Conservation (phyloP, 1,140 invertebrate genomes). For the Macrobrachium rosenbergii region DNA sequence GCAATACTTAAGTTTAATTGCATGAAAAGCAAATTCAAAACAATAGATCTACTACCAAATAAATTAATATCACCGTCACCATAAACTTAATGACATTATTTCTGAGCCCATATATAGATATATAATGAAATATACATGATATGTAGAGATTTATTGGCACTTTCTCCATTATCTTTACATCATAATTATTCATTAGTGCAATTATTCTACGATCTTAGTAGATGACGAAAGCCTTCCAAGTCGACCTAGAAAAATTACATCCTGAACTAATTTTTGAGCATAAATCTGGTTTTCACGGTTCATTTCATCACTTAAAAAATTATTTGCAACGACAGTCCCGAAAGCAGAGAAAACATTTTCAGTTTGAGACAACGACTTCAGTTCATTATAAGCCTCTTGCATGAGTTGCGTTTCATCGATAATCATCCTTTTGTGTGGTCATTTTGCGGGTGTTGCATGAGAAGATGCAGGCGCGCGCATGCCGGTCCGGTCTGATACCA, state of each 20-base stretch:
- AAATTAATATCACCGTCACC: conserved; percentile 1
- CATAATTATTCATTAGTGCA: too few species aligned
- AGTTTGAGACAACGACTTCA: background rate
- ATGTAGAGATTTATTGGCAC: conserved; percentile 8
- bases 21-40: background rate
- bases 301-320: conserved; percentile 9
- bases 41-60: background rate
- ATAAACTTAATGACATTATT: background rate
- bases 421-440: conserved; percentile 25
- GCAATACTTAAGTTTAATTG: background rate
- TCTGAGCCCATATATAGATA: background rate
- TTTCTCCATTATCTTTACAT: background rate
- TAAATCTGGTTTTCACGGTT: conserved; percentile 23
- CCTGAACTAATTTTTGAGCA: conserved; percentile 1
- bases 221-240: conserved; percentile 31
- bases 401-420: conserved; percentile 1
- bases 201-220: conserved; percentile 28
- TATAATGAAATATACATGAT: background rate
- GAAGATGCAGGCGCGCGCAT: conserved; percentile 14
- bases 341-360: conserved; percentile 20
- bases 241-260: too few species aligned
- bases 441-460: conserved; percentile 22
- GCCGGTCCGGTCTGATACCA: conserved; percentile 27
- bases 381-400: conserved; percentile 19
- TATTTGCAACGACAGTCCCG: conserved; percentile 30